These are phyloP conservation scores for Creontiades dilutus DNA, from an alignment of 2,888 invertebrate genomes.

Conservation along the genomic window DNA sequence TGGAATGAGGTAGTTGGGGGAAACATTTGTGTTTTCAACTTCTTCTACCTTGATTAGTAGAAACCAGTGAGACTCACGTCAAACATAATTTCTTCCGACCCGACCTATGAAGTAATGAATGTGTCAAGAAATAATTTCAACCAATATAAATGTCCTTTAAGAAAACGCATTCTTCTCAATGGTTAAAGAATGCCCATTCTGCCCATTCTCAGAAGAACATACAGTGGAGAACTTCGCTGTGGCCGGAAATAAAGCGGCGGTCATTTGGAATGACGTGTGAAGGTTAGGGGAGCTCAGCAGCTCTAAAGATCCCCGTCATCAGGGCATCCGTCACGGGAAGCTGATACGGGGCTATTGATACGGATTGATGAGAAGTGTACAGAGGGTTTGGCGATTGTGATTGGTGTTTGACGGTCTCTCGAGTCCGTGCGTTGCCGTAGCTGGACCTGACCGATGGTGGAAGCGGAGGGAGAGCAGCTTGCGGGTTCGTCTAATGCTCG, in stretches of 20 bases:
- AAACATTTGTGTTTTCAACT: too few relatives aligned
- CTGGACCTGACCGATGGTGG: not conserved
- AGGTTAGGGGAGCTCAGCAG: not conserved
- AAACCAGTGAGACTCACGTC: too few relatives aligned
- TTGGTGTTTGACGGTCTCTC: slow-evolving; percentile 25
- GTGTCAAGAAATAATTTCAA: too few relatives aligned
- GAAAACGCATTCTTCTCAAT: too few relatives aligned
- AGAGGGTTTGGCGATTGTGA: slow-evolving; percentile 28
- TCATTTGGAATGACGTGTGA: not conserved
- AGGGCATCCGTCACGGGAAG: slow-evolving; percentile 4
- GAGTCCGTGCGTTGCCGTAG: not conserved
- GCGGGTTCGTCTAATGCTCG: slow-evolving; percentile 24
- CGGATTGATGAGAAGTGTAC: not conserved
- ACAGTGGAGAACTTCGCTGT: not conserved
- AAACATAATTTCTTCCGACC: too few relatives aligned
- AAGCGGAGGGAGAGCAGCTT: not conserved
- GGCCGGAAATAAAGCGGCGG: not conserved
- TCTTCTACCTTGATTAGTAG: too few relatives aligned
- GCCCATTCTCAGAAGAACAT: too few relatives aligned
- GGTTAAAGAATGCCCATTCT: too few relatives aligned
- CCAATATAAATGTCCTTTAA: too few relatives aligned
- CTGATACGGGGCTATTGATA: slow-evolving; percentile 20
- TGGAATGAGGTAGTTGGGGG: too few relatives aligned
- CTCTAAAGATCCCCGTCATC: slow-evolving; percentile 11
- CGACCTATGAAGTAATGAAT: too few relatives aligned